Evolutionary conservation across 53 echinoderm and acorn worm genomes (phyloP), one percentile per base, ranked within the genome.

Genomic region (Holothuria scabra): DNA sequence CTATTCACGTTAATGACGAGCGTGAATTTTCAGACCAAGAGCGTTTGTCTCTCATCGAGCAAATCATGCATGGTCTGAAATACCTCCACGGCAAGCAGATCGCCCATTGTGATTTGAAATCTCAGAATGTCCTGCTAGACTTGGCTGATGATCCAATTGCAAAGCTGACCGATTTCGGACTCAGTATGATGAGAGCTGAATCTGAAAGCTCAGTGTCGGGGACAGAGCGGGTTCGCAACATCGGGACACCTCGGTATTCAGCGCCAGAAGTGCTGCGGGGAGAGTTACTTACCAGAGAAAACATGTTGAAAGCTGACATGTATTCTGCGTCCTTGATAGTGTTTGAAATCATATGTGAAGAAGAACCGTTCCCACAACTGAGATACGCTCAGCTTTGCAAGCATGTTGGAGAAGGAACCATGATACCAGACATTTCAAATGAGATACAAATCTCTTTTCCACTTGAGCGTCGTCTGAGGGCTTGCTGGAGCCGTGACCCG

Each of bases 101-200:
- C 31, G 90, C 90, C 11, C 90, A 90, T 60, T 90, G 90, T 55
- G 90, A 90, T 81, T 74, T 90, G 57, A 90, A 90, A 66, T 74
- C 90, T 25, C 70, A 65, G 20, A 90, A 90, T 72, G 86, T 90
- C 29, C 74, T 90, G 21, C 25, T 90, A 34, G 44, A 59, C 74
- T 16, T 46, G 8, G 58, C 28, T 33, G 81, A 61, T n/a, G 71
- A 64, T 28, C 46, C 81, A 19, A 60, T 75, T 56, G 90, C 82
- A 34, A 90, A 90, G 82, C 85, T 90, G n/a, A 87, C 90, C 0
- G 90, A 90, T 62, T 90, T 90, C 46, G 90, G 90, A 32, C 82
- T 90, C 14, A 90, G 90, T 57, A 69, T 86, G 86, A 86, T 90
- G 74, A 86, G 85, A 60, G 81, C 29, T 65, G 64, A 86, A 61